Conservation (phyloP, 2,113 vertebrate genomes). For the Ammodramus savannarum region DNA sequence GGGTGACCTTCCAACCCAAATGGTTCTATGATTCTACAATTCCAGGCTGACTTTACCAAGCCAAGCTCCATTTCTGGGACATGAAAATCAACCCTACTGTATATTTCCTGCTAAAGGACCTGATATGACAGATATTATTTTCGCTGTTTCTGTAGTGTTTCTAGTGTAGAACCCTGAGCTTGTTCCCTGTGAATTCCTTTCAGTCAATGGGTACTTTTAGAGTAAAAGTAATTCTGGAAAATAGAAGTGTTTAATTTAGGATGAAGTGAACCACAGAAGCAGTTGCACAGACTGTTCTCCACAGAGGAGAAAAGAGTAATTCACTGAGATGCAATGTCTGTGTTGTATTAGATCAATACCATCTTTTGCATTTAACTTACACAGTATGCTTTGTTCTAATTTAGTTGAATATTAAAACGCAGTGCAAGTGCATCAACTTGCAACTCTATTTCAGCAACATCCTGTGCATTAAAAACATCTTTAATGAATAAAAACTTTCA, state of each 20-base stretch:
- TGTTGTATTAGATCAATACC: neutral
- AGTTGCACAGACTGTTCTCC: neutral
- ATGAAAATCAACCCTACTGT: neutral
- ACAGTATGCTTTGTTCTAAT: neutral
- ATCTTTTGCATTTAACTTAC: neutral
- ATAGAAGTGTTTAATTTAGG: neutral
- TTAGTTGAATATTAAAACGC: neutral
- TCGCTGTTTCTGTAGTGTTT: neutral
- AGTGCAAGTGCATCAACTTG: neutral
- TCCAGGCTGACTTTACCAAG: neutral
- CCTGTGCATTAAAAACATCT: neutral
- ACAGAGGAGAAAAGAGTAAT: neutral
- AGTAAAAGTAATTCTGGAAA: neutral
- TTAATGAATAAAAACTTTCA: neutral
- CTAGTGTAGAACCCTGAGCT: neutral
- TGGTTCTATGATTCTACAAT: neutral
- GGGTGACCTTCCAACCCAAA: neutral
- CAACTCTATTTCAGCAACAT: neutral
- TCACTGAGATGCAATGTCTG: neutral
- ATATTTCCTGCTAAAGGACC: neutral
- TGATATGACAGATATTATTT: neutral
- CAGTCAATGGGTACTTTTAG: neutral
- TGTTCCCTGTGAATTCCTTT: neutral
- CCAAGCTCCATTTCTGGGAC: neutral
- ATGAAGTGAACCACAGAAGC: neutral